Evolutionary conservation across 2,888 invertebrate genomes (phyloP).

Genomic region (Hypolimnas misippus): DNA sequence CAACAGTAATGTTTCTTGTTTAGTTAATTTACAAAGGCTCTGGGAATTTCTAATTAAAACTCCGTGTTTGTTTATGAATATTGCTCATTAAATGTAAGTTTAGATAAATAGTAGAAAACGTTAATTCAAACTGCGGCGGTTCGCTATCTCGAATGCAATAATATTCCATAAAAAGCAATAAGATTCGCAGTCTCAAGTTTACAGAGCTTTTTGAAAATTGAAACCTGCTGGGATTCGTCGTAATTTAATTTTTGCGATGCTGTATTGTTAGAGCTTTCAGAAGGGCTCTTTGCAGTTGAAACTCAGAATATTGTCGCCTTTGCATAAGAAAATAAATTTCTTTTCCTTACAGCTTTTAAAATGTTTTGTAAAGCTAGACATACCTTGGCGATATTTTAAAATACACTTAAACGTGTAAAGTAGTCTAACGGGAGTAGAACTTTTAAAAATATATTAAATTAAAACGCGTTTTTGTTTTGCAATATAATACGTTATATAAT

Average conservation of each 20-base stretch:
- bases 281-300: constrained; percentile 66
- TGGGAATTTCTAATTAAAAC: constrained; percentile 32
- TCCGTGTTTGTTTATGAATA: constrained; percentile 22
- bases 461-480: not conserved
- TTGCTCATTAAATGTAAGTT: not conserved
- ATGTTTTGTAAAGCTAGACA: constrained; percentile 16
- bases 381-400: not conserved
- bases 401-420: not conserved
- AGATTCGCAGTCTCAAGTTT: constrained; percentile 58
- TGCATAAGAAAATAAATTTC: constrained; percentile 41
- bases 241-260: constrained; percentile 79
- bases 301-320: constrained; percentile 47
- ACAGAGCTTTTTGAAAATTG: constrained; percentile 67
- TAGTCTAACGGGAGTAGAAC: not conserved
- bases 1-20: constrained; percentile 37
- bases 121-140: constrained; percentile 20
- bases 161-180: constrained; percentile 61
- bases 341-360: constrained; percentile 29
- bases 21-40: constrained; percentile 39
- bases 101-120: not conserved
- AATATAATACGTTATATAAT: too few species aligned
- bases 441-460: not conserved
- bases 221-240: constrained; percentile 69
- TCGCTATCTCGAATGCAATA: constrained; percentile 53
- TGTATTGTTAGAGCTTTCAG: constrained; percentile 67